Conservation (phyloP, 1,140 invertebrate species). For the Drosophila rhopaloa region DNA sequence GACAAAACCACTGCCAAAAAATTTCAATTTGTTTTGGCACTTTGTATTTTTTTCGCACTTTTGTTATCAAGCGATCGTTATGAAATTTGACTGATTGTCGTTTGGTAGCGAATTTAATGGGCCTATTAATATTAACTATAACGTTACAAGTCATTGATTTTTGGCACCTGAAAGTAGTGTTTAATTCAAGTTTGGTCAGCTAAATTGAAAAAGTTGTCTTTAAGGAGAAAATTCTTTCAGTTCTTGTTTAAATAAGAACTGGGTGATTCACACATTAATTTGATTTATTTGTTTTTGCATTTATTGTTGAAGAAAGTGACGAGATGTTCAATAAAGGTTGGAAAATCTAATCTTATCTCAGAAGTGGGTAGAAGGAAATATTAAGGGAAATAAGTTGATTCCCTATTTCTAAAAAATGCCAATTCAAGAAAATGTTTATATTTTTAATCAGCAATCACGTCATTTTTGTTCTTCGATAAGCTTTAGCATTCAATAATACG, state of each 20-base stretch:
- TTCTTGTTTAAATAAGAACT: too few relatives aligned
- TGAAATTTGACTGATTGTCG: slow-evolving; percentile 24
- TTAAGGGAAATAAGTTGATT: background rate
- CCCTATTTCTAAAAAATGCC: background rate
- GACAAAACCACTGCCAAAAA: slow-evolving; percentile 4
- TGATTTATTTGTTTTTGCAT: background rate
- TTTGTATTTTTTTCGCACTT: slow-evolving; percentile 9
- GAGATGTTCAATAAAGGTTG: background rate
- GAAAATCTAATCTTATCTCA: slow-evolving; percentile 1
- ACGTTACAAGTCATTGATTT: slow-evolving; percentile 1
- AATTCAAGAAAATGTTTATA: too few relatives aligned
- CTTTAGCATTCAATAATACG: background rate
- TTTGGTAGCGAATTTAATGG: slow-evolving; percentile 22
- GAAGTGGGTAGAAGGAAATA: background rate
- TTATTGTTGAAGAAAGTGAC: background rate
- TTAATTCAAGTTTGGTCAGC: background rate
- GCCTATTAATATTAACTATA: slow-evolving; percentile 17
- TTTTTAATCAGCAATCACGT: background rate
- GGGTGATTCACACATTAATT: background rate
- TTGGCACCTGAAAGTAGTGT: background rate
- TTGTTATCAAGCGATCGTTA: slow-evolving; percentile 17
- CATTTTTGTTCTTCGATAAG: background rate
- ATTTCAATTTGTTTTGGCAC: background rate
- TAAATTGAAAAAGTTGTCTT: background rate
- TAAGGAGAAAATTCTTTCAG: too few relatives aligned